Percentiles rank a stretch among this genome's conserved stretches.
phyloP scores from a whole-genome alignment of 2,797 vertebrate species.

The Macroramphosus scolopax region DNA sequence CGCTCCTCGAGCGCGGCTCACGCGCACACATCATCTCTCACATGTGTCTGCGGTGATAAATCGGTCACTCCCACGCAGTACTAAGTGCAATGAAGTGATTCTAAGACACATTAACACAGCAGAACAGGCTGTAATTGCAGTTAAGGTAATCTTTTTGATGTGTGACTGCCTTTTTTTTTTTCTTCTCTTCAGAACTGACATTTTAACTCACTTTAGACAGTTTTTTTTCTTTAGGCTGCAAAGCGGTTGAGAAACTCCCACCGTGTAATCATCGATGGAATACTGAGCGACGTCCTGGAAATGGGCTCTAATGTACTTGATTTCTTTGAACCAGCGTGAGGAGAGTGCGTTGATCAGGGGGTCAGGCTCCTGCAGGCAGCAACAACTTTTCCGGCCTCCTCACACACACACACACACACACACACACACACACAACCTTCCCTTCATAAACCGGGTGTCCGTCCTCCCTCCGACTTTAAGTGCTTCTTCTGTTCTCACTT shows the following conservation, averaged over 20 bases:
- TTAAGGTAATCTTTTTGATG: slow-evolving; percentile 34
- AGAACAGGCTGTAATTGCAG: slow-evolving; percentile 46
- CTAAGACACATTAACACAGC: slow-evolving; percentile 27
- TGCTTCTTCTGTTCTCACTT: slow-evolving; percentile 13
- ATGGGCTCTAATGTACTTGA: slow-evolving; percentile 1
- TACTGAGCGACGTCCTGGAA: slow-evolving; percentile 8
- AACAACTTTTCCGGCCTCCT: too few species aligned
- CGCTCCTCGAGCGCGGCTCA: slow-evolving; percentile 33
- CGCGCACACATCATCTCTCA: slow-evolving; percentile 8
- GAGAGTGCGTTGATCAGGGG: background rate
- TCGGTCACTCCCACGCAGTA: slow-evolving; percentile 45
- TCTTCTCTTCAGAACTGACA: slow-evolving; percentile 37
- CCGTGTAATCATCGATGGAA: slow-evolving; percentile 8
- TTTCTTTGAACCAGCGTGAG: background rate
- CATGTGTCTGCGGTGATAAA: slow-evolving; percentile 31
- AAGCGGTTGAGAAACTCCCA: slow-evolving; percentile 4
- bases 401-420: slow-evolving; percentile 13
- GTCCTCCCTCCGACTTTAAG: slow-evolving; percentile 16
- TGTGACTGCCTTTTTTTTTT: slow-evolving; percentile 14
- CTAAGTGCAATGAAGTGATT: slow-evolving; percentile 45
- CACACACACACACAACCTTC: slow-evolving; percentile 27
- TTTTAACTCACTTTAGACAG: slow-evolving; percentile 31
- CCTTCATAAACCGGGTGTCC: slow-evolving; percentile 46
- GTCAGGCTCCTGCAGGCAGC: too few species aligned
- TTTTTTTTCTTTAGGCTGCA: slow-evolving; percentile 13